These are phyloP conservation scores for Patagioenas fasciata DNA, from an alignment of 2,113 vertebrate species.

Conservation along the genomic window DNA sequence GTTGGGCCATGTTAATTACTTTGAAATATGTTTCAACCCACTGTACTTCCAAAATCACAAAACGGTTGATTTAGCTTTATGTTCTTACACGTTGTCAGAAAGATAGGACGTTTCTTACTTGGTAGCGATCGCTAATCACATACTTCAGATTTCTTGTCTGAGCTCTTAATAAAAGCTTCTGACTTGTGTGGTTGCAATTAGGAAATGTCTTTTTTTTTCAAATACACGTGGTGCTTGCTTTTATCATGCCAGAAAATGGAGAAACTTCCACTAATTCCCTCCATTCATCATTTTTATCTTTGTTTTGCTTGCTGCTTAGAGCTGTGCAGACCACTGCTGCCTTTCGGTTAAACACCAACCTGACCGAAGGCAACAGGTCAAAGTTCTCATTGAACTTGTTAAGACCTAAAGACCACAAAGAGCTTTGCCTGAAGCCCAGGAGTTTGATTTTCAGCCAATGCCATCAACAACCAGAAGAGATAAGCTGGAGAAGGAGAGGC, in stretches of 20 bases:
- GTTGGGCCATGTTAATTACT: not conserved
- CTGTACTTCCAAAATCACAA: not conserved
- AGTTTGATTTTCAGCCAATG: not conserved
- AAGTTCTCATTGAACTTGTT: not conserved
- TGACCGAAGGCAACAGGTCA: not conserved
- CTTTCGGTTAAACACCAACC: not conserved
- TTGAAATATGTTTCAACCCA: not conserved
- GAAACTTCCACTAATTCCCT: not conserved
- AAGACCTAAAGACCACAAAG: not conserved
- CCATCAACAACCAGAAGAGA: not conserved
- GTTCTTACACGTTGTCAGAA: accelerated
- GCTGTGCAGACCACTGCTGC: not conserved
- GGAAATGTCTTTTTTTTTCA: not conserved
- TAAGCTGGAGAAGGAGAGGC: not conserved
- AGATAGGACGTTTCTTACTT: not conserved
- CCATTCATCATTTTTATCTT: not conserved
- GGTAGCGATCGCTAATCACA: not conserved
- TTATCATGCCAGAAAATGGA: not conserved
- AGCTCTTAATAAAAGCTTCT: not conserved
- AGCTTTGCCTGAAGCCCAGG: not conserved
- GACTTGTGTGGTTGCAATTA: not conserved
- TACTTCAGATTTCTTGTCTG: not conserved
- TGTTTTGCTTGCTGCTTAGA: not conserved
- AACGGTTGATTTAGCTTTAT: not conserved
- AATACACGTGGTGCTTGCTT: not conserved